A percentile compares a stretch with the other conserved stretches of the same genome.
Evolutionary conservation across 2,797 vertebrate species (phyloP).

Genomic region (Enteromius anoplus): DNA sequence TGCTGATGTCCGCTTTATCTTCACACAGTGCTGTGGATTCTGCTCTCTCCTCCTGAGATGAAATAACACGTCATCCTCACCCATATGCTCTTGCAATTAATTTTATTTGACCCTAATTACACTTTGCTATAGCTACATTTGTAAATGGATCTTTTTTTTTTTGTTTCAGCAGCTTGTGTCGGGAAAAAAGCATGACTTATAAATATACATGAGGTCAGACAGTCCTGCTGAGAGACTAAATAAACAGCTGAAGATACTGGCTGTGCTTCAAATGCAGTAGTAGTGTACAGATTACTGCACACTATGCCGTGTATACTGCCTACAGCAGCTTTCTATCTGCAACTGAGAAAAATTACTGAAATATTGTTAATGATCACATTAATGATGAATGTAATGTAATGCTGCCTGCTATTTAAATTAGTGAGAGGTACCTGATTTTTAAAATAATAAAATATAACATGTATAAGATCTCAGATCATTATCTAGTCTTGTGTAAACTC

Average conservation of each 20-base stretch:
- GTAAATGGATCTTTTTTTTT: constrained; percentile 21
- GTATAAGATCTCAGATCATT: too few relatives aligned
- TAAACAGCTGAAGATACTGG: background rate
- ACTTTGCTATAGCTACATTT: background rate
- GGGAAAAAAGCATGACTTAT: constrained; percentile 9
- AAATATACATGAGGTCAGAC: constrained; percentile 28
- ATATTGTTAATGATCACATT: too few relatives aligned
- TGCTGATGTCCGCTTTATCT: constrained; percentile 64
- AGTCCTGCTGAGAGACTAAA: constrained; percentile 27
- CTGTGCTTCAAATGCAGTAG: background rate
- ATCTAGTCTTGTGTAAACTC: too few relatives aligned
- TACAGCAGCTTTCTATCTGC: too few relatives aligned
- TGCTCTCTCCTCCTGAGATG: constrained; percentile 71
- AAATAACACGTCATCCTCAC: background rate
- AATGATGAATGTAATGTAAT: too few relatives aligned
- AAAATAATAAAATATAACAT: too few relatives aligned
- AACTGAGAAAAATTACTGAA: too few relatives aligned
- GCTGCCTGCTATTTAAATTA: too few relatives aligned
- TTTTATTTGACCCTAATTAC: background rate
- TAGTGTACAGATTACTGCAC: too few relatives aligned
- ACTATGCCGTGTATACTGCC: too few relatives aligned
- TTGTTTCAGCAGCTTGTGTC: background rate
- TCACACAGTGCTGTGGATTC: constrained; percentile 52
- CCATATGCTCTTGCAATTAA: background rate
- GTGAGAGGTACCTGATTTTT: too few relatives aligned